A percentile compares a stretch with the other conserved stretches of the same genome.
These are phyloP conservation scores for Chymomyza costata DNA, from an alignment of 1,140 invertebrate genomes.

Conservation along the genomic window DNA sequence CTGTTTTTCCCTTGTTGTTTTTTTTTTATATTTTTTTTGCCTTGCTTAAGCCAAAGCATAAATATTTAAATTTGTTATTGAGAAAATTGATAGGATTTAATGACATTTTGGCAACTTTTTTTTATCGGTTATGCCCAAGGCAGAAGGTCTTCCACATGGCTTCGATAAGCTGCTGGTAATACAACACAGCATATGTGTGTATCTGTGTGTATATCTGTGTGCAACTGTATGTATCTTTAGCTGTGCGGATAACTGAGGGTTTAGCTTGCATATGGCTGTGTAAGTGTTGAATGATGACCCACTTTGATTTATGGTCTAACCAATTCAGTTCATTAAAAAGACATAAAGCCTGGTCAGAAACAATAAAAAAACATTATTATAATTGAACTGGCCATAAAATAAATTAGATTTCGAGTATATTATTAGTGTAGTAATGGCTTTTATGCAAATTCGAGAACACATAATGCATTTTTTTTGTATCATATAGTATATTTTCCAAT, in stretches of 20 bases:
- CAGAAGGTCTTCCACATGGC: conserved; percentile 19
- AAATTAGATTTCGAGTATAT: neutral
- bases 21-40: conserved; percentile 31
- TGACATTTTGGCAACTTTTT: conserved; percentile 43
- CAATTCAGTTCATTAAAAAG: conserved; percentile 53
- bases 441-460: neutral
- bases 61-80: conserved; percentile 65
- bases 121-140: neutral
- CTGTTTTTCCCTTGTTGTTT: conserved; percentile 8
- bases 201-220: conserved; percentile 1
- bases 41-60: conserved; percentile 51
- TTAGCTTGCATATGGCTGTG: too few species aligned
- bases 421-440: too few species aligned
- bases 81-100: conserved; percentile 70
- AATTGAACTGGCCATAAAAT: conserved; percentile 17
- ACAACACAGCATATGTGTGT: conserved; percentile 15
- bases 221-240: neutral
- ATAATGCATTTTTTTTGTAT: conserved; percentile 20
- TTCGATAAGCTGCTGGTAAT: conserved; percentile 46
- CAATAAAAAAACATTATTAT: conserved; percentile 39
- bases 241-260: too few species aligned
- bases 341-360: conserved; percentile 40
- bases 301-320: conserved; percentile 52
- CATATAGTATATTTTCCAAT: conserved; percentile 6
- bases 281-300: too few species aligned